Evolutionary conservation across 2,888 invertebrate species (phyloP).

Genomic region (Carpatolechia fugitivella): DNA sequence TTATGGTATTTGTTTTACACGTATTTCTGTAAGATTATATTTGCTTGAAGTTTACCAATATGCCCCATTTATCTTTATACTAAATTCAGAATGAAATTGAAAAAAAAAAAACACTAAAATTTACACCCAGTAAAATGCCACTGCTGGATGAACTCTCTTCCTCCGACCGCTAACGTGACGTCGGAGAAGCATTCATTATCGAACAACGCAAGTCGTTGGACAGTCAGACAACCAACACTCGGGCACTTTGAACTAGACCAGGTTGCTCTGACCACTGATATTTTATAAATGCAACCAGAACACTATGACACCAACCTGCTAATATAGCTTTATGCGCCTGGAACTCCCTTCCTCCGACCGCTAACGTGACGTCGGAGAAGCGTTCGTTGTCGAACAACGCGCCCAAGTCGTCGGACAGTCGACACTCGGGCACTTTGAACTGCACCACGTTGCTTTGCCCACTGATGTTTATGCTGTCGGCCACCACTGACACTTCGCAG

Average conservation of each 20-base stretch:
- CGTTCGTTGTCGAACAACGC: slow-evolving; percentile 97
- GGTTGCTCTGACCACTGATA: slow-evolving; percentile 92
- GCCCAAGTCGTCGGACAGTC: slow-evolving; percentile 95
- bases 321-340: slow-evolving; percentile 99
- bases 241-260: slow-evolving; percentile 97
- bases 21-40: too few species aligned
- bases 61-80: too few species aligned
- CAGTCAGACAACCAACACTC: slow-evolving; percentile 94
- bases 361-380: slow-evolving; percentile 98
- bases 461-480: slow-evolving; percentile 99
- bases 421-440: slow-evolving; percentile 97
- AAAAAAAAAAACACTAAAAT: too few species aligned
- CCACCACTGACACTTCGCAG: slow-evolving; percentile 98
- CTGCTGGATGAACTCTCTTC: slow-evolving; percentile 92
- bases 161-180: slow-evolving; percentile 95
- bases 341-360: slow-evolving; percentile 93
- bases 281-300: too few species aligned
- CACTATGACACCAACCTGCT: slow-evolving; percentile 80
- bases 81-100: too few species aligned
- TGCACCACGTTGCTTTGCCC: slow-evolving; percentile 99
- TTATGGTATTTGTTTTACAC: too few species aligned
- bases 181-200: slow-evolving; percentile 99
- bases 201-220: slow-evolving; percentile 97
- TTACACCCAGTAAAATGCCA: too few species aligned
- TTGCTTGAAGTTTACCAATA: too few species aligned